Evolutionary conservation across 2,888 invertebrate genomes (phyloP), one percentile per base, ranked within the genome.

Genomic region (Drosophila atroscutellata): DNA sequence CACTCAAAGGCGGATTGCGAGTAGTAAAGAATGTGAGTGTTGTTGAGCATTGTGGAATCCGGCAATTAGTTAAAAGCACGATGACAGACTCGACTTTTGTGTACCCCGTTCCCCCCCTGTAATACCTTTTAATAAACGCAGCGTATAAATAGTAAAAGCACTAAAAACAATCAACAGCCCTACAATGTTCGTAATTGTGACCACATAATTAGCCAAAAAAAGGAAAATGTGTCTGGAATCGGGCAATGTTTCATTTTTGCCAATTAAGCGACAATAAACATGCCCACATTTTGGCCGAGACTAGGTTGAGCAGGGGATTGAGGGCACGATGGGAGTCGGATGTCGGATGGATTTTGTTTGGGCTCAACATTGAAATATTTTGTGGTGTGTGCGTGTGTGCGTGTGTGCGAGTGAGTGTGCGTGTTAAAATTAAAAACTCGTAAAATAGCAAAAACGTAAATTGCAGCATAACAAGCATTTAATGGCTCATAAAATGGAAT

Each of bases 401-500:
- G n/a, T n/a, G n/a, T n/a, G n/a, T n/a, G n/a, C n/a, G n/a, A n/a
- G n/a, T n/a, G n/a, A n/a, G 20, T 18, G 47, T 47, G 47, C 8
- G 18, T 49, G 88, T 73, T 75, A 66, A 88, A 83, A 85, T 84
- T 88, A 82, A 86, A 84, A 80, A 84, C 89, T 86, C 86, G 81
- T 89, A 87, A 86, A 89, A 87, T 72, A 69, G 68, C 62, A 71
- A 73, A 88, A 88, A 83, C 80, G 64, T 76, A 82, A 86, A 86
- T 84, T 89, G 78, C 82, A 82, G 80, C 69, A 73, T 82, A 86
- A 89, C 88, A 87, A 89, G 87, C 72, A 84, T 89, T 86, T 86
- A 80, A 86, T 84, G 78, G 78, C 71, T 75, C 87, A 78, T 87
- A 82, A 80, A 86, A 77, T 69, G 56, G 58, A 52, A 60, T 42